Base-by-base conservation (phyloP, 1,140 invertebrate species). In the Drosophila parabipectinata region DNA sequence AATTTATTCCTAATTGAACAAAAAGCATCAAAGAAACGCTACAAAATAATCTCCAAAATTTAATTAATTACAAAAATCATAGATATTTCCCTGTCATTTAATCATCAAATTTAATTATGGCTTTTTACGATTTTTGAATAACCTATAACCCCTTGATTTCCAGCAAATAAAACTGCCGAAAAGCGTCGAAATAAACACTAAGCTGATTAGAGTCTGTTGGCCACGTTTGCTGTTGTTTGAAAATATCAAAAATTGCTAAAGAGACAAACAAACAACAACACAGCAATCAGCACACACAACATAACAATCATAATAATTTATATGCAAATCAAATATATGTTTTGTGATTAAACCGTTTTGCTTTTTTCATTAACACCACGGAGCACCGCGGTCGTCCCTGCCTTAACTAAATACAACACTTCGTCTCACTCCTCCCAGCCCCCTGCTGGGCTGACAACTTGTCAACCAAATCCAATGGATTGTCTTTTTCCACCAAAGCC, bases 311-410 rank as follows among this genome's bases (percentile, higher is more conserved):
- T 62, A 72, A 82, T 87, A 87, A 78, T 87, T 88, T 78, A 87
- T 87, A 87, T 87, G 82, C 83, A 87, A 87, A 87, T 88, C 69
- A 62, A 82, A 87, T 78, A 78, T 87, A 51, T 74, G 55, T 55
- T 73, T 81, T 87, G 82, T 78, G 83, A 87, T 87, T 87, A 87
- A 87, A 79, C 66, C 67, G 82, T 82, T 87, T 87, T 72, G 75
- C 71, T 87, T 87, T 87, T 82, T 88, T 88, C 75, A 87, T 87
- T 87, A 87, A 81, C 82, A 87, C 82, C 73, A 32, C 50, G 15
- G 30, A 44, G 8, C 63, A 60, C 54, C 50, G 45, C 48, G 37
- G 45, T 41, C 54, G 21, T 47, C 59, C 72, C 60, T 47, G 59
- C 41, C 34, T 34, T 47, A 51, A 21, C 15, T 34, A 10, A 32